These are phyloP conservation scores for Griposia aprilina DNA, from an alignment of 2,888 invertebrate species.

Conservation along the genomic window DNA sequence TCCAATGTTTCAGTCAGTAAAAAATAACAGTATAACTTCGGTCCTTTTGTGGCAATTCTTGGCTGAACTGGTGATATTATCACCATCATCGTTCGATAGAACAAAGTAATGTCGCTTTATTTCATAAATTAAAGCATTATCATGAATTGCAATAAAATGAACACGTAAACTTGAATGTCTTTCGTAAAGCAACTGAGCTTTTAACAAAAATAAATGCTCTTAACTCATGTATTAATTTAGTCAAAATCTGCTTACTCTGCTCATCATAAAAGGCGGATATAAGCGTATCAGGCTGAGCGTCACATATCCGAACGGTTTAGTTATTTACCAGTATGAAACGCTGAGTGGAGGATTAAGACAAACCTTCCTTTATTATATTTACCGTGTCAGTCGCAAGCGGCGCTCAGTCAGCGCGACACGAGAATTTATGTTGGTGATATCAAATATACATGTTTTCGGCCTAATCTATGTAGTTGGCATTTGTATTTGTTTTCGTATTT, in stretches of 20 bases:
- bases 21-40: background rate
- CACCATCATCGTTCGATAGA: background rate
- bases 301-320: slow-evolving; percentile 52
- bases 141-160: background rate
- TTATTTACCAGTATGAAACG: slow-evolving; percentile 57
- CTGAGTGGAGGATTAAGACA: slow-evolving; percentile 65
- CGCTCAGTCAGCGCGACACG: slow-evolving; percentile 54
- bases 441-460: slow-evolving; percentile 48
- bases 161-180: background rate
- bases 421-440: slow-evolving; percentile 56
- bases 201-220: slow-evolving; percentile 28
- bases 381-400: slow-evolving; percentile 53
- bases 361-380: slow-evolving; percentile 61
- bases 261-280: slow-evolving; percentile 32
- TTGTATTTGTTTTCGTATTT: slow-evolving; percentile 26
- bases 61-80: background rate
- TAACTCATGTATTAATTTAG: slow-evolving; percentile 21
- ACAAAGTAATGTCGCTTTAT: background rate
- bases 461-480: slow-evolving; percentile 28
- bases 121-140: background rate
- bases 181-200: background rate
- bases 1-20: background rate
- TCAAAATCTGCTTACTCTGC: slow-evolving; percentile 27
- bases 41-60: background rate
- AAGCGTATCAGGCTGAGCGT: slow-evolving; percentile 42